Percentiles rank a stretch among this genome's conserved stretches.
Conservation (phyloP, 2,113 vertebrate species). For the Vulpes vulpes region DNA sequence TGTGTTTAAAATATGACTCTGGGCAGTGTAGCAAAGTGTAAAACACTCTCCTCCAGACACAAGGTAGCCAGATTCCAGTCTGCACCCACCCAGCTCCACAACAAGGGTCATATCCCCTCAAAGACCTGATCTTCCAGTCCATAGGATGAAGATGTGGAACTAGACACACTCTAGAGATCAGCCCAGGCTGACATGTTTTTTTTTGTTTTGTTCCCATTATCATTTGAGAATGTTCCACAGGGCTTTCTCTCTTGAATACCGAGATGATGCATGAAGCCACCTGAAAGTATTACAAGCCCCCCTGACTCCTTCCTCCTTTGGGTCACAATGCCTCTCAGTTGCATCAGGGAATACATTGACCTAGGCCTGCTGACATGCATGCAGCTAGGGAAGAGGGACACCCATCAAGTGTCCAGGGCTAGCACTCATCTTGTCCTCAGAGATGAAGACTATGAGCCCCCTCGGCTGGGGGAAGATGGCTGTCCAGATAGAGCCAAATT, state of each 20-base stretch:
- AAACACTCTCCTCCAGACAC: neutral
- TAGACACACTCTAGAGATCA: neutral
- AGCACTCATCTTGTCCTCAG: neutral
- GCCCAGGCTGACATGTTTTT: neutral
- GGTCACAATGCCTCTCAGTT: neutral
- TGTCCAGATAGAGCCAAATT: neutral
- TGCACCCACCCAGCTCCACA: neutral
- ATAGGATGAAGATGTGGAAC: accelerated
- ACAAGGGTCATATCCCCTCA: accelerated
- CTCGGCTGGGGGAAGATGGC: accelerated
- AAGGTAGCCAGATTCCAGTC: neutral
- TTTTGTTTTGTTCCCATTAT: neutral
- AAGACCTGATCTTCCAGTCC: neutral
- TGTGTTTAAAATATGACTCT: slow-evolving; percentile 69
- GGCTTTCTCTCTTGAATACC: neutral
- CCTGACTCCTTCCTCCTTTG: neutral
- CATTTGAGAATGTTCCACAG: neutral
- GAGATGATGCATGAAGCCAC: neutral
- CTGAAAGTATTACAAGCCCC: neutral
- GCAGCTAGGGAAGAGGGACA: neutral
- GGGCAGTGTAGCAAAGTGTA: neutral
- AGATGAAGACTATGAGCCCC: neutral
- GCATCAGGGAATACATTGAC: neutral
- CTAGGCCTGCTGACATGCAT: neutral
- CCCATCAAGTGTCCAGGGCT: neutral